Conservation (phyloP, 2,113 vertebrate genomes). For the Monarcha castaneiventris region DNA sequence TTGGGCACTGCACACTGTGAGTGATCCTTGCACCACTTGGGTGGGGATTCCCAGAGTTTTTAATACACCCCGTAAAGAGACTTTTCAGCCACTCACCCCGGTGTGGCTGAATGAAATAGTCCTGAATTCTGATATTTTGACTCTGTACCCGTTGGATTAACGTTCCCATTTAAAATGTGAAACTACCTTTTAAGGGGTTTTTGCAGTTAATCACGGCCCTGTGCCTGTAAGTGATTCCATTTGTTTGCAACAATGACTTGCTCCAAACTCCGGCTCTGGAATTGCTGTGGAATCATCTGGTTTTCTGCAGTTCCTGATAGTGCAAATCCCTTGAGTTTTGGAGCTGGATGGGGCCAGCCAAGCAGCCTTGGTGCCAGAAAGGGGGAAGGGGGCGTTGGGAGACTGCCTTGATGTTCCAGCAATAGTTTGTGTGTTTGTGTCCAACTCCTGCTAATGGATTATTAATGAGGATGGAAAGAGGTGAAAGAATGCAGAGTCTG, state of each 20-base stretch:
- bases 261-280: not conserved
- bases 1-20: fast-evolving
- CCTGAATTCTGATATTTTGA: not conserved
- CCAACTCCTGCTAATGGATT: not conserved
- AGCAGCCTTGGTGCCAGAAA: constrained; percentile 13
- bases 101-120: not conserved
- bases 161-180: not conserved
- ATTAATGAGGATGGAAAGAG: not conserved
- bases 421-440: not conserved
- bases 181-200: constrained; percentile 65
- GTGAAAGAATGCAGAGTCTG: not conserved
- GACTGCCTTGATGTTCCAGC: not conserved
- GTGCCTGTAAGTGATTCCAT: constrained; percentile 50
- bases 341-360: not conserved
- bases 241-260: constrained; percentile 49
- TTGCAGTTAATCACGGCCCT: constrained; percentile 31
- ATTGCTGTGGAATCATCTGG: constrained; percentile 35
- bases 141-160: not conserved
- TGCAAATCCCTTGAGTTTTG: not conserved
- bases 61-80: not conserved
- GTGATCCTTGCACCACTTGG: fast-evolving
- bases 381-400: constrained; percentile 16
- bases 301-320: constrained; percentile 51
- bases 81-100: not conserved
- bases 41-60: not conserved